A percentile compares a stretch with the other conserved stretches of the same genome.
These are phyloP conservation scores for Psix sp. DNA, from an alignment of 1,140 invertebrate species.

Conservation along the genomic window DNA sequence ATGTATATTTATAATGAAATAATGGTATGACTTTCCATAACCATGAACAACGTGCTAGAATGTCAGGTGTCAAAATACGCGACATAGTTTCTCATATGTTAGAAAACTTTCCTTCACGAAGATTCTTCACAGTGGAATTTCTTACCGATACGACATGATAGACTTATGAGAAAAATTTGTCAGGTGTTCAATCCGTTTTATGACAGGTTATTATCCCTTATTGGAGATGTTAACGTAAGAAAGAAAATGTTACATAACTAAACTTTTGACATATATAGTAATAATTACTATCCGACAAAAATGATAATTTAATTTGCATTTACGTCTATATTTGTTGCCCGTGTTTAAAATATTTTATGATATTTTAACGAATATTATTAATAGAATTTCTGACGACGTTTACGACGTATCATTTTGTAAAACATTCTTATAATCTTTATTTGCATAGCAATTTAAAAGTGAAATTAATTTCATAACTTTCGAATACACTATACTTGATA, in stretches of 20 bases:
- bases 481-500: conserved; percentile 42
- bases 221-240: conserved; percentile 8
- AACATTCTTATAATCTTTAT: conserved; percentile 29
- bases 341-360: background rate
- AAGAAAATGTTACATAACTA: conserved; percentile 9
- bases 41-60: conserved; percentile 25
- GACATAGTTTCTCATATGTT: conserved; percentile 22
- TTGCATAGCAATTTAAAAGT: conserved; percentile 48
- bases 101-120: conserved; percentile 34
- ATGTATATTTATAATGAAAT: too few relatives aligned
- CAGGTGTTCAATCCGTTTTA: conserved; percentile 40
- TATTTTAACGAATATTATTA: background rate
- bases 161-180: conserved; percentile 49
- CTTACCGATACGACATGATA: conserved; percentile 34
- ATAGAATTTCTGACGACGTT: background rate
- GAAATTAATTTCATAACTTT: conserved; percentile 46
- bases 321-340: too few relatives aligned
- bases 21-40: conserved; percentile 16
- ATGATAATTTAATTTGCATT: too few relatives aligned
- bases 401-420: conserved; percentile 14
- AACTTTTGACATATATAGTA: too few relatives aligned
- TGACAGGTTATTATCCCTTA: conserved; percentile 46
- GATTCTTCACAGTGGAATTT: conserved; percentile 30
- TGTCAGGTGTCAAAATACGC: conserved; percentile 47
- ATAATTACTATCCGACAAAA: too few relatives aligned